Evolutionary conservation across 2,113 vertebrate species (phyloP).

Genomic region (Mionectes macconnelli): DNA sequence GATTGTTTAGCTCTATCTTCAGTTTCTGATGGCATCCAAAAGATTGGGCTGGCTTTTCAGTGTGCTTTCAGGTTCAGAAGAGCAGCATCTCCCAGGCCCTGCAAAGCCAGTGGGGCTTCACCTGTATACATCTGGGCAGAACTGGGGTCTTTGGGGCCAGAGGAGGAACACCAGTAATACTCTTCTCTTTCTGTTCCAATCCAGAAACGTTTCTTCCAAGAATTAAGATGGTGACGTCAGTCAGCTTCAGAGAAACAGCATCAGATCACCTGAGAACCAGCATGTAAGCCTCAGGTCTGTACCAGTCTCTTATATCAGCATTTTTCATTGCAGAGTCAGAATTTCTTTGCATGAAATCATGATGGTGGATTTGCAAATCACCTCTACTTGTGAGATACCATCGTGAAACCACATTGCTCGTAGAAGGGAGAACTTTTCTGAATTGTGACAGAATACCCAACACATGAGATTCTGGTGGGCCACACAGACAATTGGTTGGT

Average conservation of each 20-base stretch:
- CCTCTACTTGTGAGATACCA: background rate
- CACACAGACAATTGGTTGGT: background rate
- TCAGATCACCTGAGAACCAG: background rate
- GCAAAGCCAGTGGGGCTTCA: background rate
- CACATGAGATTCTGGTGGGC: background rate
- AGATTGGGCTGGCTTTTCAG: background rate
- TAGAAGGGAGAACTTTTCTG: background rate
- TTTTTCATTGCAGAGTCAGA: background rate
- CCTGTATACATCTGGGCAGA: background rate
- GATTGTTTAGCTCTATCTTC: background rate
- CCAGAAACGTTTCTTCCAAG: background rate
- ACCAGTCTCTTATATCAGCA: background rate
- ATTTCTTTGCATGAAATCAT: background rate
- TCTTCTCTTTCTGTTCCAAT: background rate
- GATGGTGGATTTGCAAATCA: background rate
- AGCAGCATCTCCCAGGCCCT: background rate
- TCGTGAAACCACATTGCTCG: background rate
- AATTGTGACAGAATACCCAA: background rate
- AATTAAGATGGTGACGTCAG: rapidly evolving
- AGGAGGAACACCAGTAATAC: background rate
- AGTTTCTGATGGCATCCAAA: background rate
- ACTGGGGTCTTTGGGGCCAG: background rate
- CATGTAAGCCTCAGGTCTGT: background rate
- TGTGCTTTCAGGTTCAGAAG: background rate
- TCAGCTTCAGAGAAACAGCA: background rate